Base-by-base conservation (phyloP, 35 echinoderm and acorn worm genomes). In the Apostichopus californicus region DNA sequence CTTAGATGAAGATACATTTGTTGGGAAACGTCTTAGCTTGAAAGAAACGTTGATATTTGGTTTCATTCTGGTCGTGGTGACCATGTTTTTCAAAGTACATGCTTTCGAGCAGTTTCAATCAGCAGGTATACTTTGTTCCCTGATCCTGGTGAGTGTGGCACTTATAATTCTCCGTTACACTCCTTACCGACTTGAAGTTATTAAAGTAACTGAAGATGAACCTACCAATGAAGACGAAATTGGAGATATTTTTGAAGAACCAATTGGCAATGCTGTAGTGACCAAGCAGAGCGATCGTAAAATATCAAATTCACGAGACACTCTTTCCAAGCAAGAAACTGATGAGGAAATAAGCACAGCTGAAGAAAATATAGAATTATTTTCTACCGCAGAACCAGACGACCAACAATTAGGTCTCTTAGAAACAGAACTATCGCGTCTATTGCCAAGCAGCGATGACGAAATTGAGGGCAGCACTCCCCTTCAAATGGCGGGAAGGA, bases 61-160 rank as follows among this genome's bases (percentile, higher is more conserved):
- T 66, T 23, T 66, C 9, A 57, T 89, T 34, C n/a, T 89, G 58
- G 57, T 57, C 28, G 14, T 73, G 57, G 34, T 73, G 54, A 89
- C 86, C 24, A 73, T 89, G 86, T 89, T 89, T 55, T 34, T 89
- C 61, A 89, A 63, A 63, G 60, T 89, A 28, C 15, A 89, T 11
- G 86, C 86, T 13, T 89, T 89, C 25, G 10, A 25, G 8, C 86
- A 89, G 15, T 89, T 89, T 89, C 86, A 89, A 55, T 89, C 86
- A 11, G 86, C 63, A 22, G 86, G 86, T 8, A 72, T 89, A 13
- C 52, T 89, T 10, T 89, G 86, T 64, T 66, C 86, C 8, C 72
- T 66, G 46, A 73, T 89, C 46, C 52, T 89, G 20, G 86, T 89
- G 8, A 72, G 86, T 26, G 60, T 54, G 5, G 86, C 20, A 17